Base-by-base conservation (phyloP, 2,797 vertebrate species). In the Tarsius wallacei region DNA sequence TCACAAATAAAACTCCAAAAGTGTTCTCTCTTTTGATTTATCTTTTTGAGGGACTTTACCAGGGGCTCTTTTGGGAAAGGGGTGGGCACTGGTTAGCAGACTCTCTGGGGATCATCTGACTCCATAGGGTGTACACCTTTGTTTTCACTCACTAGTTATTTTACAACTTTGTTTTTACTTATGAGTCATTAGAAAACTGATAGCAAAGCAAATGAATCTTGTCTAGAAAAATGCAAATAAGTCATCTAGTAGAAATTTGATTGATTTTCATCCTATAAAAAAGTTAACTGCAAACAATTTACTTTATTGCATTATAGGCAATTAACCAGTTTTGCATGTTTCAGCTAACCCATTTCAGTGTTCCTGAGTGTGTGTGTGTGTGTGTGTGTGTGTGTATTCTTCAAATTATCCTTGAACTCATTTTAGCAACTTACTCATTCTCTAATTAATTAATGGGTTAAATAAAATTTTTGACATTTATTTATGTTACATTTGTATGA, bases 401-500 rank as follows among this genome's bases (percentile, higher is more conserved):
- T 92, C 71, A 86, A 31, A 71, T 87, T 82, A 31, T 87, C 83
- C 42, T 94, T 42, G 73, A 95, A 78, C 26, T 68, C 76, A 78
- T 87, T 57, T 76, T 68, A 90, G 12, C 55, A 33, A 83, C 68
- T 94, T 92, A 91, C 55, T 97, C 82, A 92, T 83, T 93, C n/a
- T 31, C 11, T 87, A 73, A 96, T 77, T 96, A 96, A 89, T 83
- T 61, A 92, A 77, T 36, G 22, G 83, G 55, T 84, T 90, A 81
- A 90, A 86, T 70, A 93, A 90, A 85, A 82, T 21, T 12, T 87
- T 57, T 85, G 82, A 80, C 88, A 51, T 86, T 28, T 84, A 80
- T 70, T 82, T 73, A 33, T 64, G 53, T 64, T 70, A 55, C 15
- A 70, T 94, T 64, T 95, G 71, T 74, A 76, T 89, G 91, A 95